Percentiles rank a stretch among this genome's conserved stretches.
Conservation (phyloP, 2,113 vertebrate genomes). For the Phylloscopus trochilus region DNA sequence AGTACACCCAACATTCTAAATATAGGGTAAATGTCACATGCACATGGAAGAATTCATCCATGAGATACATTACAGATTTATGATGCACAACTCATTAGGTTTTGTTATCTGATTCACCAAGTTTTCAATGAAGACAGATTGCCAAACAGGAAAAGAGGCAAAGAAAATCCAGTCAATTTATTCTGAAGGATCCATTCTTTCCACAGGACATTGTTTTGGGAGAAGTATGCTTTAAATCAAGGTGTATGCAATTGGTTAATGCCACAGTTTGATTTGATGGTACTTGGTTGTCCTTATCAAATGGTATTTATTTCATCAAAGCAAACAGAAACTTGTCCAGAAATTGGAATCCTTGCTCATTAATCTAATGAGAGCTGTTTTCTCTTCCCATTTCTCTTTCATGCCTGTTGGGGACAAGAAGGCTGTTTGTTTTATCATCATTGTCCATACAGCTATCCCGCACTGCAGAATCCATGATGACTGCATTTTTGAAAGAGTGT, state of each 20-base stretch:
- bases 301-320: constrained; percentile 61
- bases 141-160: constrained; percentile 35
- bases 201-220: not conserved
- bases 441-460: constrained; percentile 61
- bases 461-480: constrained; percentile 62
- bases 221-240: constrained; percentile 41
- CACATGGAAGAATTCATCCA: constrained; percentile 61
- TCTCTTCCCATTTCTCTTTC: constrained; percentile 57
- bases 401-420: constrained; percentile 64
- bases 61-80: constrained; percentile 66
- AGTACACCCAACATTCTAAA: constrained; percentile 59
- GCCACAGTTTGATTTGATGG: constrained; percentile 44
- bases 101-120: constrained; percentile 70
- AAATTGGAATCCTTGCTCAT: constrained; percentile 45
- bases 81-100: constrained; percentile 71
- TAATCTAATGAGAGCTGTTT: constrained; percentile 53
- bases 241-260: not conserved
- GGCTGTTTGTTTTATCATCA: constrained; percentile 51
- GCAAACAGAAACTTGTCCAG: constrained; percentile 25
- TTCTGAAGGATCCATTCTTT: constrained; percentile 48
- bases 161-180: constrained; percentile 61
- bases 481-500: constrained; percentile 55
- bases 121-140: constrained; percentile 60
- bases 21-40: constrained; percentile 40
- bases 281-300: constrained; percentile 38